Evolutionary conservation across 2,113 vertebrate genomes (phyloP).

Genomic region (Callipepla californica): DNA sequence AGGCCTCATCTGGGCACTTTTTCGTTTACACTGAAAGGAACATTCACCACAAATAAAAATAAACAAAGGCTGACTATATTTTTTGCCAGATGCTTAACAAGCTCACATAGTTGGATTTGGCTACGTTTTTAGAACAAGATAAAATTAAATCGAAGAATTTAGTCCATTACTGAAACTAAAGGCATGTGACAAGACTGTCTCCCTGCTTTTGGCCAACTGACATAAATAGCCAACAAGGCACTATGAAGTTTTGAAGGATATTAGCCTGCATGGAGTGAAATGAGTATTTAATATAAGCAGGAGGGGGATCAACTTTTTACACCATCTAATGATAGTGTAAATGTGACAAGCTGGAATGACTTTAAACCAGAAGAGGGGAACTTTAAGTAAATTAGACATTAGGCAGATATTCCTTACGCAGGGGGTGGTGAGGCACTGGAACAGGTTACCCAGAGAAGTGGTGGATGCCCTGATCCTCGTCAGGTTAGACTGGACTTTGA

Average conservation of each 20-base stretch:
- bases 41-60: background rate
- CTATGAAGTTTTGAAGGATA: background rate
- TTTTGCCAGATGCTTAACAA: background rate
- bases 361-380: no score
- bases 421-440: no score
- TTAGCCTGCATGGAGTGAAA: background rate
- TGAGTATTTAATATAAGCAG: background rate
- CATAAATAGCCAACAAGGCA: background rate
- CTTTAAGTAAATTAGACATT: no score
- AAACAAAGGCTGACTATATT: background rate
- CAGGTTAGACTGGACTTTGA: no score
- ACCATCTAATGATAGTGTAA: no score
- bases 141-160: background rate
- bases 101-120: background rate
- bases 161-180: background rate
- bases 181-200: background rate
- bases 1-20: background rate
- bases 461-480: no score
- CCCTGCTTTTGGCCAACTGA: background rate
- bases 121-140: background rate
- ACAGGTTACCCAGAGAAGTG: no score
- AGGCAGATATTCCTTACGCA: no score
- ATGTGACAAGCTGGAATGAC: no score
- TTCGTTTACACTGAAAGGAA: background rate
- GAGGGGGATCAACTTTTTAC: no score